These are phyloP conservation scores for Ispidina picta DNA, from an alignment of 2,797 vertebrate genomes.

Conservation along the genomic window DNA sequence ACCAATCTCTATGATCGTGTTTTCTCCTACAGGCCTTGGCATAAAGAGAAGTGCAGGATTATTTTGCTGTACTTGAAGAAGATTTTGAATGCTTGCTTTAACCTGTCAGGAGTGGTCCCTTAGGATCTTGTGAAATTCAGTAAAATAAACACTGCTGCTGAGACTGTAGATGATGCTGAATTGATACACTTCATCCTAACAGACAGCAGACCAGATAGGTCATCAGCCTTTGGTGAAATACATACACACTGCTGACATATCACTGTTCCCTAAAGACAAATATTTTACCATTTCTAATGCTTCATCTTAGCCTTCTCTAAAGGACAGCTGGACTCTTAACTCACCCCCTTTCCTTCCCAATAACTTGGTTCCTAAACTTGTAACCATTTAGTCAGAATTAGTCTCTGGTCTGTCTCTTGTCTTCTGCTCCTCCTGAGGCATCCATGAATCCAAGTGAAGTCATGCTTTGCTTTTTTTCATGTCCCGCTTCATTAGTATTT, in stretches of 20 bases:
- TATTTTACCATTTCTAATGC: not conserved
- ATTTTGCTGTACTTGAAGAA: not conserved
- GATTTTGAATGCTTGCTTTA: not conserved
- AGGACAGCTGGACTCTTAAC: not conserved
- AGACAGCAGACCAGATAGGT: not conserved
- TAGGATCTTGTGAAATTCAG: not conserved
- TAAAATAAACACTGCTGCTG: not conserved
- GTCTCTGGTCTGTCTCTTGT: not conserved
- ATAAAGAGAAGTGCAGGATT: not conserved
- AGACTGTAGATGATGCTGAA: not conserved
- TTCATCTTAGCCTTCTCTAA: not conserved
- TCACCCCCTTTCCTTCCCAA: fast-evolving
- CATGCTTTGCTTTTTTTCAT: not conserved
- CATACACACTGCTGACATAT: not conserved
- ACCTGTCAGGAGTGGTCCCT: not conserved
- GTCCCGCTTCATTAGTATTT: not conserved
- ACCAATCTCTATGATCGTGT: not conserved
- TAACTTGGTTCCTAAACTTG: not conserved
- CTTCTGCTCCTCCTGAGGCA: not conserved
- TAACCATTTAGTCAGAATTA: not conserved
- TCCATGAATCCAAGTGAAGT: not conserved
- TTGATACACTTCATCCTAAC: not conserved
- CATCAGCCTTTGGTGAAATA: not conserved
- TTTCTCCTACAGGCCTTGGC: not conserved
- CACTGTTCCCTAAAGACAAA: not conserved